phyloP scores from a whole-genome alignment of 2,888 invertebrate genomes.

The Protodeltote pygarga region DNA sequence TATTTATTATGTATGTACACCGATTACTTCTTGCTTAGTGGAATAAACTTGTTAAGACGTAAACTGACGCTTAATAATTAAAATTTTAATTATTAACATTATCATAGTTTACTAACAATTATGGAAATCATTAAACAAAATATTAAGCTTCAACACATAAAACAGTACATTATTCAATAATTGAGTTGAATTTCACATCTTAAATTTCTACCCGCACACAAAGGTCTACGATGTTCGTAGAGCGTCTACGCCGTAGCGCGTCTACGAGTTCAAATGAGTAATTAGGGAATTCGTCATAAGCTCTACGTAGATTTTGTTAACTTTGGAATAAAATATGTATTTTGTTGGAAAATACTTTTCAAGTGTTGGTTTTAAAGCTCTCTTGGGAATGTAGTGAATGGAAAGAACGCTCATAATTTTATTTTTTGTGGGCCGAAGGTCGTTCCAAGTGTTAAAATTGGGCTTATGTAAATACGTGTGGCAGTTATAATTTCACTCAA shows the following conservation, averaged over 20 bases:
- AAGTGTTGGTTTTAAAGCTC: slow-evolving; percentile 12
- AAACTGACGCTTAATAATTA: too few relatives aligned
- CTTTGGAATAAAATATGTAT: slow-evolving; percentile 40
- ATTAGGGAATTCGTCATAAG: slow-evolving; percentile 39
- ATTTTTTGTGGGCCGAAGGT: neutral
- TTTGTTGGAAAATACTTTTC: slow-evolving; percentile 31
- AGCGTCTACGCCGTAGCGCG: slow-evolving; percentile 36
- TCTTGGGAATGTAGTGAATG: slow-evolving; percentile 5
- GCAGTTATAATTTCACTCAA: neutral
- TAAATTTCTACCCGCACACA: neutral
- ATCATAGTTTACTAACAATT: neutral
- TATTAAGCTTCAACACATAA: too few relatives aligned
- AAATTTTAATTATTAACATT: too few relatives aligned
- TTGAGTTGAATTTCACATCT: slow-evolving; percentile 2
- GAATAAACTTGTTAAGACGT: too few relatives aligned
- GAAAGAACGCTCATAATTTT: slow-evolving; percentile 8
- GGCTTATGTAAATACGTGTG: neutral
- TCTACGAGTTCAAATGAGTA: slow-evolving; percentile 40
- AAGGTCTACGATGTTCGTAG: slow-evolving; percentile 33
- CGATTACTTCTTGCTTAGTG: too few relatives aligned
- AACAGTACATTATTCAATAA: neutral
- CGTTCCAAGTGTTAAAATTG: neutral
- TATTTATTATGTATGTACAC: too few relatives aligned
- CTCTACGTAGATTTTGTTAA: slow-evolving; percentile 26
- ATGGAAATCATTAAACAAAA: neutral